Base-by-base conservation (phyloP, 2,113 vertebrate species). In the Chaenogobius annularis region DNA sequence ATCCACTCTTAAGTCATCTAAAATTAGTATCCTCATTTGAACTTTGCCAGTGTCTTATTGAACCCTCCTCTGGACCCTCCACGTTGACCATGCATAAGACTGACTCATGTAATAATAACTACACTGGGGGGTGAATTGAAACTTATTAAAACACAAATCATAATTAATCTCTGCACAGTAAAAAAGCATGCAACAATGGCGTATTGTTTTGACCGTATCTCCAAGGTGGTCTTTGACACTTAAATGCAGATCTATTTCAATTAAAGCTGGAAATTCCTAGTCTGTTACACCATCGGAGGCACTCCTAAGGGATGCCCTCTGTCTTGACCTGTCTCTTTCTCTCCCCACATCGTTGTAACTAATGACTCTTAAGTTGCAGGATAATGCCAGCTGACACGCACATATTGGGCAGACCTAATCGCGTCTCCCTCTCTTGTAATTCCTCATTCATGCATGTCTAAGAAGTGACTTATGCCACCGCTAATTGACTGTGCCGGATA, bases 371-470 rank as follows among this genome's bases (percentile, higher is more conserved):
- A 69, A 83, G 61, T 70, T 44, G 74, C 79, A 48, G 82, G 87
- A 90, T 91, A 92, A 93, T 89, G 79, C 86, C 87, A 87, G 84
- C 87, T 91, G 90, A 92, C 88, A 88, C 81, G 43, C 80, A 48
- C 50, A 85, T 74, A 86, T 84, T 81, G 76, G 85, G 77, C 76
- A 80, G 81, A 90, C 68, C 82, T 89, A 91, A 91, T 90, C 89
- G 90, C 84, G 68, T 78, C 75, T 74, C 75, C 71, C 79, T 72
- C 87, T 86, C 76, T 92, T 91, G 87, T 92, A 86, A 90, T 91
- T 91, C 86, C 84, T 78, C 88, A 90, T 86, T 87, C 90, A 91
- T 90, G 89, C 91, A 86, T 91, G 87, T 86, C 87, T 90, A 74
- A 86, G 83, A 70, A 82, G 87, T 89, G 83, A 90, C 89, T 91